Evolutionary conservation across 1,140 invertebrate genomes (phyloP).

Genomic region (Zophobas atratus): DNA sequence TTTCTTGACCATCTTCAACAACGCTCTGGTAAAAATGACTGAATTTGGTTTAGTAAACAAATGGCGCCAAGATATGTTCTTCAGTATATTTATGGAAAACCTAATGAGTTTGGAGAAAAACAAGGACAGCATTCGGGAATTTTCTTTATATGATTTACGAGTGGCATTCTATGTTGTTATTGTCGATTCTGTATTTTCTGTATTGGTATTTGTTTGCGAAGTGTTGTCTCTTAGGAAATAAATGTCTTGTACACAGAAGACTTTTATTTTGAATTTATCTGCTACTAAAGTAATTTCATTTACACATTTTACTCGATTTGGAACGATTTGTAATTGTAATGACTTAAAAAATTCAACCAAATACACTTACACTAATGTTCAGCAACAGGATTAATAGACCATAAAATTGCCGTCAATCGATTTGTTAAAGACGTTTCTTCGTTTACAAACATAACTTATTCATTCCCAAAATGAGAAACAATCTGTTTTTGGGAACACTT

Average conservation of each 20-base stretch:
- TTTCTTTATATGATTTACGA: slow-evolving; percentile 45
- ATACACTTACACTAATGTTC: too few species aligned
- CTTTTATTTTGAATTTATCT: too few species aligned
- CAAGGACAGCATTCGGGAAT: slow-evolving; percentile 2
- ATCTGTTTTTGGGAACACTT: too few species aligned
- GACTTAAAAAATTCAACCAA: too few species aligned
- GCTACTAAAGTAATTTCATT: too few species aligned
- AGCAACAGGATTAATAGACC: too few species aligned
- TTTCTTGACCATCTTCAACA: slow-evolving; percentile 47
- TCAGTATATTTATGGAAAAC: slow-evolving; percentile 4
- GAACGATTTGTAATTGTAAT: too few species aligned
- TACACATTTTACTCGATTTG: too few species aligned
- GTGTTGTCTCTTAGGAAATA: neutral
- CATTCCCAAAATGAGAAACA: too few species aligned
- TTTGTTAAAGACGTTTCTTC: too few species aligned
- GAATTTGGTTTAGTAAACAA: slow-evolving; percentile 35
- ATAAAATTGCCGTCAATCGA: too few species aligned
- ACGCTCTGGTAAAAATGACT: slow-evolving; percentile 15
- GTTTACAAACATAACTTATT: too few species aligned
- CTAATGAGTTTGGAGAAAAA: neutral
- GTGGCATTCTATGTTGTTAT: slow-evolving; percentile 22
- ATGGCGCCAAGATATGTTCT: slow-evolving; percentile 31
- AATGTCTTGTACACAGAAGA: neutral
- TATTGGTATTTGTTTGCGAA: slow-evolving; percentile 12
- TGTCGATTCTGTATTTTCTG: neutral